Base-by-base conservation (phyloP, 2,888 invertebrate genomes). In the Cryptus armator region DNA sequence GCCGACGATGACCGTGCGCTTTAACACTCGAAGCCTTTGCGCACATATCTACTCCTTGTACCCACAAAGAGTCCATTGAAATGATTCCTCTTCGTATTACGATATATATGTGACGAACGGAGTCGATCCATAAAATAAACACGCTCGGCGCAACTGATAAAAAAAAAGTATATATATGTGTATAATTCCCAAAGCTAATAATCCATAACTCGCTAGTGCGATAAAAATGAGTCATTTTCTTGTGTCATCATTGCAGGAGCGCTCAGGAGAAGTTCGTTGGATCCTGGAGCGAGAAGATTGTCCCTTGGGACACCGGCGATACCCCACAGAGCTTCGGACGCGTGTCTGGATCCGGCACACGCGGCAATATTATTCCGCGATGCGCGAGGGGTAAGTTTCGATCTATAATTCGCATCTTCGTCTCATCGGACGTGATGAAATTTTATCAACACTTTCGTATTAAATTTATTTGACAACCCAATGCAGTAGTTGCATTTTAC, bases 311-410 rank as follows among this genome's bases (percentile, higher is more conserved):
- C 96, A 24, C 91, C 93, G 2, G 92, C 93, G 5, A 90, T 94
- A 82, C 95, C 95, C 6, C 97, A 97, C 90, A 95, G 97, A 86
- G 96, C 96, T 0, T 96, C 96, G 0, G 98, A 98, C 93, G 97
- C 97, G 75, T 96, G 96, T 89, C 94, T 98, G 87, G 98, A 98
- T 94, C 98, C 98, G 19, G 96, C 97, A 90, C 98, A 98, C 94
- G 98, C 98, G 74, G 98, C 98, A 90, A 98, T 98, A 90, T 95
- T 98, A 86, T 98, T 98, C 94, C 95, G 98, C 90, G 98, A 98
- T 94, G 97, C 98, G n/a, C 95, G 98, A 95, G 98, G 98, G 95
- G 98, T 98, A 94, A 97, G 97, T 96, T 62, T 53, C 7, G 24
- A n/a, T 29, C 2, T 32, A 12, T 14, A 62, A n/a, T 2, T 32